phyloP scores from a whole-genome alignment of 2,888 invertebrate genomes.

The Byasa hedistus region DNA sequence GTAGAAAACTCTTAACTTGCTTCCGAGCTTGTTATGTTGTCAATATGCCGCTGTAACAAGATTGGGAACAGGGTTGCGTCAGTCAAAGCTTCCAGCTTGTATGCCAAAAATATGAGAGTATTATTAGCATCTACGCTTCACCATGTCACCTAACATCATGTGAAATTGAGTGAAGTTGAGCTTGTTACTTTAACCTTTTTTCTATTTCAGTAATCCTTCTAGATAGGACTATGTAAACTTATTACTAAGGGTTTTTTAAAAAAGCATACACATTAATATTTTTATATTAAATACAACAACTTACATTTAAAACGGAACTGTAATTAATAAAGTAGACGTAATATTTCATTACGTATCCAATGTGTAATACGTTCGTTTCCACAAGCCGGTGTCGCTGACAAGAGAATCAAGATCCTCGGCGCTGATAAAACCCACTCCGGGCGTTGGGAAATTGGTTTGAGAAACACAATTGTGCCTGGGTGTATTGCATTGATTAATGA shows the following conservation, averaged over 20 bases:
- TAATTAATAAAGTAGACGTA: conserved; percentile 1
- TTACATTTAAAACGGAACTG: not conserved
- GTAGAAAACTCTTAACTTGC: too few species aligned
- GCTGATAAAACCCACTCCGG: conserved; percentile 12
- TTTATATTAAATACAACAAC: not conserved
- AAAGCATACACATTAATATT: not conserved
- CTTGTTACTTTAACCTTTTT: too few species aligned
- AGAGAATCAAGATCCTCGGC: conserved; percentile 21
- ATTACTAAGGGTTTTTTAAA: too few species aligned
- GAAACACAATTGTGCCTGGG: conserved; percentile 22
- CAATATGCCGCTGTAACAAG: too few species aligned
- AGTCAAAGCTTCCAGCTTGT: too few species aligned
- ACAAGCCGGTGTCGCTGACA: conserved; percentile 18
- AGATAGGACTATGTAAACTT: not conserved
- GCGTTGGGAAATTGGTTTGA: conserved; percentile 26
- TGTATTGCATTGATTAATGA: conserved; percentile 8
- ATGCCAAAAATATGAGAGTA: too few species aligned
- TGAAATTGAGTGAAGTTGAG: too few species aligned
- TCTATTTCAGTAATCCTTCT: too few species aligned
- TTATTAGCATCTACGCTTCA: too few species aligned
- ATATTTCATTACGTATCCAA: conserved; percentile 10
- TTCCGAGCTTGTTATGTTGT: too few species aligned
- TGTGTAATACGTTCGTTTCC: conserved; percentile 11
- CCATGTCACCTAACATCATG: too few species aligned
- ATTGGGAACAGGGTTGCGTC: too few species aligned